These are phyloP conservation scores for Sterrhoptilus dennistouni DNA, from an alignment of 2,113 vertebrate species.

Conservation along the genomic window DNA sequence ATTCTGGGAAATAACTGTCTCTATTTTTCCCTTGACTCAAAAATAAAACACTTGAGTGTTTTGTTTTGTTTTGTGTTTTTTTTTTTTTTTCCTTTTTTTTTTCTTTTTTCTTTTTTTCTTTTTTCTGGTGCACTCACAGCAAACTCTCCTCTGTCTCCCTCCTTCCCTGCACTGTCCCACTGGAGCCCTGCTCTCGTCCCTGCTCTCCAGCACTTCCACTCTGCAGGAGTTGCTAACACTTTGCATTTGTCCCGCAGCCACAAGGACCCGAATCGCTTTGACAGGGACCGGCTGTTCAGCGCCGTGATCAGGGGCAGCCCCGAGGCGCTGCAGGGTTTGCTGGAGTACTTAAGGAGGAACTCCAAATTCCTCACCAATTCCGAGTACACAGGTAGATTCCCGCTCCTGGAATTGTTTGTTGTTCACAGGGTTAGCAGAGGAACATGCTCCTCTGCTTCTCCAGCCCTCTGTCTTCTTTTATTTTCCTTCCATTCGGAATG, in stretches of 20 bases:
- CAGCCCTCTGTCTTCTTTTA: background rate
- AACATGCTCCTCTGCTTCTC: background rate
- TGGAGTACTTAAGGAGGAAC: conserved; percentile 77
- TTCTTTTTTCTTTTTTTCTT: too few relatives aligned
- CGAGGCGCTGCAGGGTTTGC: conserved; percentile 75
- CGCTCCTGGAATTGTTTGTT: background rate
- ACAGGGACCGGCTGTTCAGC: conserved; percentile 80
- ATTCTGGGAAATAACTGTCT: conserved; percentile 51
- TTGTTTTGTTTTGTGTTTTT: too few relatives aligned
- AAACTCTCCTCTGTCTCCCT: background rate
- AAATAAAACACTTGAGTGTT: background rate
- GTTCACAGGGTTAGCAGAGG: background rate
- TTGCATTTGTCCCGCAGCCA: conserved; percentile 9
- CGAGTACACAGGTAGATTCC: conserved; percentile 81
- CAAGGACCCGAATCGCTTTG: conserved; percentile 66
- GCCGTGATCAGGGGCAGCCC: conserved; percentile 78
- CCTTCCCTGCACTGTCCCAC: background rate
- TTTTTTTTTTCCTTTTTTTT: too few relatives aligned
- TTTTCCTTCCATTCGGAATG: background rate
- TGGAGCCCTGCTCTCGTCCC: background rate
- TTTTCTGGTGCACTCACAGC: too few relatives aligned
- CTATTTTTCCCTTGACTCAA: conserved; percentile 42
- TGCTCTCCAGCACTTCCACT: background rate
- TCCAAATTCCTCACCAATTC: conserved; percentile 85
- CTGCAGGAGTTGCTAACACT: background rate